Evolutionary conservation across 2,888 invertebrate species (phyloP).

Genomic region (Escarpia spicata): DNA sequence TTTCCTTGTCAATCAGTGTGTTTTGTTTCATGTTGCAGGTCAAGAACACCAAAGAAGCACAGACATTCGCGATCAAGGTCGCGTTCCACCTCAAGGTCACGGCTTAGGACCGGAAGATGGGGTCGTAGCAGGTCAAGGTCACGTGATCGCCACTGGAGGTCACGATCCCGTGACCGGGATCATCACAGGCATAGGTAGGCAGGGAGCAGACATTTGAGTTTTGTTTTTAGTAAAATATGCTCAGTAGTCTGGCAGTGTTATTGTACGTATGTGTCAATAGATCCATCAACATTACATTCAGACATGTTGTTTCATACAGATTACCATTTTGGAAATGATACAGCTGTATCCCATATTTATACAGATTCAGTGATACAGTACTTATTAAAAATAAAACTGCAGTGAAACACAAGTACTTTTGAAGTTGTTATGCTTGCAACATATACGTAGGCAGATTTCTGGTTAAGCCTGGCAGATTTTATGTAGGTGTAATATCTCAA

Average conservation of each 20-base stretch:
- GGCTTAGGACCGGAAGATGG: not conserved
- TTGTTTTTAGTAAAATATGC: not conserved
- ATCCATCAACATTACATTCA: no score
- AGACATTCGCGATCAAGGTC: not conserved
- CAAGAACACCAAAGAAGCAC: not conserved
- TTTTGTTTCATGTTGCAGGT: not conserved
- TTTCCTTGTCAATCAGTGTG: not conserved
- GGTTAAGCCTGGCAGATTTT: no score
- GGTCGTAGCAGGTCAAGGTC: conserved; percentile 9
- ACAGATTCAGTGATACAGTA: no score
- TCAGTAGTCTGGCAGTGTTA: not conserved
- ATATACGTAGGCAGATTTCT: no score
- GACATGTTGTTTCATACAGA: no score
- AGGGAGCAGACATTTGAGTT: not conserved
- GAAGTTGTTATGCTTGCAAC: no score
- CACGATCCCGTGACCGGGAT: not conserved
- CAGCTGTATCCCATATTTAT: no score
- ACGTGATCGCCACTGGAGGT: not conserved
- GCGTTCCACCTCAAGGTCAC: not conserved
- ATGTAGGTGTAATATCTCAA: no score
- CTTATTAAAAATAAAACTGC: no score
- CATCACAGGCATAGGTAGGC: not conserved
- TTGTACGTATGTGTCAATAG: not conserved
- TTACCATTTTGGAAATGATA: no score
- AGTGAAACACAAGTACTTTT: no score